Percentiles rank a stretch among this genome's conserved stretches.
These are phyloP conservation scores for Plagodis dolabraria DNA, from an alignment of 2,888 invertebrate genomes.

Conservation along the genomic window DNA sequence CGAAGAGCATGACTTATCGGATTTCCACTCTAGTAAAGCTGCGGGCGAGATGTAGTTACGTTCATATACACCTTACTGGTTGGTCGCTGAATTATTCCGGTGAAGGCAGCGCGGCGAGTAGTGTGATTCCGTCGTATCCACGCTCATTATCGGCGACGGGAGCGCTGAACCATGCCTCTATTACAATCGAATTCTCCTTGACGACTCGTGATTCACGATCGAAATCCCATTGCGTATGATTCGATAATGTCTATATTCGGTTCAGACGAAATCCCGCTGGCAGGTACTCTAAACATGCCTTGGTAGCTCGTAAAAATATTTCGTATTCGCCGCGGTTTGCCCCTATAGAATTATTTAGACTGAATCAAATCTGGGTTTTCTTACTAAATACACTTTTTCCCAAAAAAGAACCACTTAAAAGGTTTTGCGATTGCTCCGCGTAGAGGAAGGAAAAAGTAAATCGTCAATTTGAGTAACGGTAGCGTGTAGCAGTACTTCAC, in stretches of 20 bases:
- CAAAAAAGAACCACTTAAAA: constrained; percentile 26
- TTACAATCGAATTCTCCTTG: constrained; percentile 72
- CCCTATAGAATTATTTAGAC: constrained; percentile 5
- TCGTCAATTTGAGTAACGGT: constrained; percentile 59
- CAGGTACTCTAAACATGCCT: constrained; percentile 16
- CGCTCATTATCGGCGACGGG: constrained; percentile 67
- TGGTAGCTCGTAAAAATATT: constrained; percentile 7
- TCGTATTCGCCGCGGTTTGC: constrained; percentile 13
- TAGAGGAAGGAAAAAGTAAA: constrained; percentile 47
- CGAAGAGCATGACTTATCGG: too few species aligned
- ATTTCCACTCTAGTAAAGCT: too few species aligned
- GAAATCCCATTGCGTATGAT: constrained; percentile 60
- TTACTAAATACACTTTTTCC: constrained; percentile 11
- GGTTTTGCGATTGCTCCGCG: constrained; percentile 31
- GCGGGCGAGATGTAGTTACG: too few species aligned
- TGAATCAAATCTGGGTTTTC: constrained; percentile 1
- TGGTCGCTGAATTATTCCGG: constrained; percentile 58
- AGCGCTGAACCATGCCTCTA: constrained; percentile 66
- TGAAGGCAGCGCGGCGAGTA: constrained; percentile 56
- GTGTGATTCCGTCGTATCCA: constrained; percentile 65
- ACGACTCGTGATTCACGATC: constrained; percentile 75
- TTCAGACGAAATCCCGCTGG: constrained; percentile 18
- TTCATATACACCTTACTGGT: constrained; percentile 41
- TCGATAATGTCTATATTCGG: constrained; percentile 45
- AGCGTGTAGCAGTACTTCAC: constrained; percentile 56